A percentile compares a stretch with the other conserved stretches of the same genome.
phyloP scores from a whole-genome alignment of 2,113 vertebrate genomes.

The Tetraodon nigroviridis region DNA sequence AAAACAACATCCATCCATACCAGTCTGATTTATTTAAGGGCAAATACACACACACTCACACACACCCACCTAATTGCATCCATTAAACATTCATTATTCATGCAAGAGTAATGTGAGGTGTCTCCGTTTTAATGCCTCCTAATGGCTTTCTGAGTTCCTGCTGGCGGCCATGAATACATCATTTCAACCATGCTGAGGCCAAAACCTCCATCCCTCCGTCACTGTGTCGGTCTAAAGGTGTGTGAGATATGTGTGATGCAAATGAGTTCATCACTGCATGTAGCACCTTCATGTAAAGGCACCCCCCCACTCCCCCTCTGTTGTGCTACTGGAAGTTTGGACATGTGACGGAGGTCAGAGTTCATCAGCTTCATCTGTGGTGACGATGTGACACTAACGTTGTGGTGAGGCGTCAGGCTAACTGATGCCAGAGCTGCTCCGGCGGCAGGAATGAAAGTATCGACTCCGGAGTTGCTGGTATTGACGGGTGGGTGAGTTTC shows the following conservation, averaged over 20 bases:
- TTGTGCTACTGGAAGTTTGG: neutral
- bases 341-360: too few relatives aligned
- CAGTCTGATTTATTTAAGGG: slow-evolving; percentile 14
- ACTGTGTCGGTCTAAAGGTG: slow-evolving; percentile 36
- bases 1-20: neutral
- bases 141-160: slow-evolving; percentile 70
- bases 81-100: slow-evolving; percentile 67
- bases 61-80: slow-evolving; percentile 30
- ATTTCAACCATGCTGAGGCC: slow-evolving; percentile 51
- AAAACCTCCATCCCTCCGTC: slow-evolving; percentile 31
- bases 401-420: too few relatives aligned
- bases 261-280: neutral
- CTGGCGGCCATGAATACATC: slow-evolving; percentile 67
- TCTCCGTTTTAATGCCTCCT: slow-evolving; percentile 69
- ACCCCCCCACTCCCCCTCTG: too few relatives aligned
- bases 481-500: slow-evolving; percentile 60
- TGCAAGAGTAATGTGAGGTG: slow-evolving; percentile 67
- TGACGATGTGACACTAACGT: too few relatives aligned
- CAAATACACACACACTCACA: neutral
- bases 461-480: slow-evolving; percentile 57
- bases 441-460: slow-evolving; percentile 36
- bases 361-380: too few relatives aligned
- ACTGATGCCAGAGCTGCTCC: neutral
- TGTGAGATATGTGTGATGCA: slow-evolving; percentile 15
- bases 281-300: neutral